These are phyloP conservation scores for Synanthedon vespiformis DNA, from an alignment of 2,888 invertebrate genomes.

Conservation along the genomic window DNA sequence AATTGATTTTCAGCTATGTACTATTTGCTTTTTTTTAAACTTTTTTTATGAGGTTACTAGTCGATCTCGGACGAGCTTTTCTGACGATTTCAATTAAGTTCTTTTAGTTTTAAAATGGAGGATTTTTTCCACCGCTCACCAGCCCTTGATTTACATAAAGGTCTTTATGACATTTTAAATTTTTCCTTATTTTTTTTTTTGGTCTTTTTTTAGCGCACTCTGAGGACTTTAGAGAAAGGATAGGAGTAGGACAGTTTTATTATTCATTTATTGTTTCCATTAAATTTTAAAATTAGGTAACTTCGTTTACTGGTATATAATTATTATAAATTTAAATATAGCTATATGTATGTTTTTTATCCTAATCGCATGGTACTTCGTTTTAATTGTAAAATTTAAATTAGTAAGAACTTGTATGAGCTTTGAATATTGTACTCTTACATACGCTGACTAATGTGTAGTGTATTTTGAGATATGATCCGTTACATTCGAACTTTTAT, in stretches of 20 bases:
- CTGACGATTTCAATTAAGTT: conserved; percentile 27
- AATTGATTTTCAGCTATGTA: conserved; percentile 49
- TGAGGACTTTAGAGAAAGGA: conserved; percentile 27
- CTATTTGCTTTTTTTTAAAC: conserved; percentile 32
- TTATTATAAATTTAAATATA: conserved; percentile 16
- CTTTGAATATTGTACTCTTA: conserved; percentile 23
- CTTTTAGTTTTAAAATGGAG: conserved; percentile 22
- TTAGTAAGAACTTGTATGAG: conserved; percentile 44
- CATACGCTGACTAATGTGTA: neutral
- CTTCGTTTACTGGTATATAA: conserved; percentile 37
- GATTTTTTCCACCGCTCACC: conserved; percentile 34
- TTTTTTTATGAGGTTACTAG: conserved; percentile 47
- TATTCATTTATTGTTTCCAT: conserved; percentile 68
- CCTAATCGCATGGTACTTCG: conserved; percentile 44
- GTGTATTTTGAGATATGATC: neutral
- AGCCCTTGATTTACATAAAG: neutral
- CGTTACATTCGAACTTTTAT: neutral
- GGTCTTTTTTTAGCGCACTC: conserved; percentile 13
- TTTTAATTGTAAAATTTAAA: conserved; percentile 33
- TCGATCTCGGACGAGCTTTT: conserved; percentile 31
- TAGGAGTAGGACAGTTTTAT: conserved; percentile 50
- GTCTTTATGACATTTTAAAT: neutral
- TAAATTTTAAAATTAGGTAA: conserved; percentile 23
- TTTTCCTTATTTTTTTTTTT: neutral
- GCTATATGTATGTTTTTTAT: conserved; percentile 2